Conservation (phyloP, 2,797 vertebrate species). For the Mormyrus hasselquistii region DNA sequence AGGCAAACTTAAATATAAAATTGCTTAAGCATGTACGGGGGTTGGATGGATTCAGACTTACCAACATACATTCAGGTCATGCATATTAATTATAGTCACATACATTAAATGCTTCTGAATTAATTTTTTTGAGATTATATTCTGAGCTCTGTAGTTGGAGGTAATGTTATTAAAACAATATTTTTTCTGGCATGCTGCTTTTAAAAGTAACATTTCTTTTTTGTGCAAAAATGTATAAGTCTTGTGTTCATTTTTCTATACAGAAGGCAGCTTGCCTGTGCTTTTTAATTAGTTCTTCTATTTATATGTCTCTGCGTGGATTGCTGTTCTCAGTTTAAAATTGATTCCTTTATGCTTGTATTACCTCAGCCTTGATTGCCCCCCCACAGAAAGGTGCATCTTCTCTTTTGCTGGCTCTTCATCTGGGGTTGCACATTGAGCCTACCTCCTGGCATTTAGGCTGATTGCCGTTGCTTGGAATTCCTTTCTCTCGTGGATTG, state of each 20-base stretch:
- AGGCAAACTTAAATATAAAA: background rate
- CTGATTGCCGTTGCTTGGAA: background rate
- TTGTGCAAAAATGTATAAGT: background rate
- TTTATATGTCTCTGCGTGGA: constrained; percentile 11
- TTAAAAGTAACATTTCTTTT: background rate
- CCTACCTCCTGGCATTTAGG: constrained; percentile 1
- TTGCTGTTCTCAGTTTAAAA: background rate
- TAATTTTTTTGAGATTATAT: background rate
- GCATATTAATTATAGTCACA: background rate
- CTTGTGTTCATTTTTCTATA: background rate
- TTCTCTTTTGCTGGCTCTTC: background rate
- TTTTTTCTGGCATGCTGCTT: background rate
- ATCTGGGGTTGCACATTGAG: background rate
- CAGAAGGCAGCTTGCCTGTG: background rate
- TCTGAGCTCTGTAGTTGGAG: background rate
- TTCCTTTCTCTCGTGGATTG: background rate
- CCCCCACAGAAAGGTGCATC: background rate
- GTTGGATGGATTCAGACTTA: background rate
- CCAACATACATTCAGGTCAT: background rate
- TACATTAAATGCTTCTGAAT: background rate
- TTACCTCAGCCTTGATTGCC: constrained; percentile 13
- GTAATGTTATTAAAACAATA: background rate
- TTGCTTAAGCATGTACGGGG: background rate
- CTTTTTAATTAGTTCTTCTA: background rate
- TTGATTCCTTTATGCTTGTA: constrained; percentile 7